Conservation (phyloP, 2,113 vertebrate species). For the Ophthalmolycus amberensis region DNA sequence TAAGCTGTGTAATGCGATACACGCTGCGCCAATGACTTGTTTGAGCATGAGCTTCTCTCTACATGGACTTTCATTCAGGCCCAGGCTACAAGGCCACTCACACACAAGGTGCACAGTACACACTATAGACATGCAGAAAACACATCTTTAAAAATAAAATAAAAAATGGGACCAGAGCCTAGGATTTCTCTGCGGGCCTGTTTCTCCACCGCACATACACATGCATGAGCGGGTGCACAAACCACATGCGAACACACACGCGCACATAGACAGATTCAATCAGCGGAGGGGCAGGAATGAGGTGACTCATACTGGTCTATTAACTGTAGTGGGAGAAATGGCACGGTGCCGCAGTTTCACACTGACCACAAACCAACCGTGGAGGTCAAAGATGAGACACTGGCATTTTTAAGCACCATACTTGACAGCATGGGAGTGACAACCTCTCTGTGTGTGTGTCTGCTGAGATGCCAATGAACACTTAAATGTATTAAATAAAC, state of each 20-base stretch:
- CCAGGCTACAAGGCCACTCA: conserved; percentile 39
- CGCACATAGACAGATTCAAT: conserved; percentile 33
- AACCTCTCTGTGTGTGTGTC: background rate
- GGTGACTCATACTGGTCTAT: conserved; percentile 65
- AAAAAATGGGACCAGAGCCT: conserved; percentile 55
- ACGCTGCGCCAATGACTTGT: conserved; percentile 27
- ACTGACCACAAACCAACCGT: conserved; percentile 46
- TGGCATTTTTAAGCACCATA: conserved; percentile 21
- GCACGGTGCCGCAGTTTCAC: conserved; percentile 19
- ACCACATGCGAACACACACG: conserved; percentile 32
- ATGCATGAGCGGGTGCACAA: conserved; percentile 39
- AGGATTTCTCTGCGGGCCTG: conserved; percentile 68
- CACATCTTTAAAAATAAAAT: conserved; percentile 12
- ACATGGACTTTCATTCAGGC: conserved; percentile 34
- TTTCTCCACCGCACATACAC: conserved; percentile 48
- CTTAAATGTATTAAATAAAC: background rate
- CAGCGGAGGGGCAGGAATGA: conserved; percentile 56
- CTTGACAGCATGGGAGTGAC: background rate
- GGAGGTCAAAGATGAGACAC: conserved; percentile 17
- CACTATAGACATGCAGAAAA: conserved; percentile 37
- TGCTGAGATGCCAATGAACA: background rate
- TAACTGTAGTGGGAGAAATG: conserved; percentile 52
- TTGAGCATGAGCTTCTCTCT: conserved; percentile 26
- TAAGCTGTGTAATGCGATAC: conserved; percentile 62
- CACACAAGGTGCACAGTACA: conserved; percentile 36